Evolutionary conservation across 2,888 invertebrate genomes (phyloP), one percentile per base, ranked within the genome.

Genomic region (Ennomos fuscantarius): DNA sequence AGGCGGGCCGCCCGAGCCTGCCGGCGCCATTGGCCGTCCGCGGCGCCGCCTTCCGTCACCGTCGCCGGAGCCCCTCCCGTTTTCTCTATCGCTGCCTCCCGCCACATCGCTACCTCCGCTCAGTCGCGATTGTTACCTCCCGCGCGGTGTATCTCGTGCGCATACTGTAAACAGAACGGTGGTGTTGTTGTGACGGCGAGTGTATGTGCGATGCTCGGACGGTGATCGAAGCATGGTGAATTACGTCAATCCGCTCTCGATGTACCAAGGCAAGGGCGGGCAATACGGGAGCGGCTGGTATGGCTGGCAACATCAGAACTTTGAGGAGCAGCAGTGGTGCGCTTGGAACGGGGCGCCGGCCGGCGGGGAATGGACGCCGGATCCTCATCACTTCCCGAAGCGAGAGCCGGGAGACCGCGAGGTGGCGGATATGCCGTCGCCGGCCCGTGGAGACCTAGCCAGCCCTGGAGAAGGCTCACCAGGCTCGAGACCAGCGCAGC

Each of bases 171-270:
- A 61, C 67, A 70, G 70, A 63, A 68, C 70, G 76, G 76, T 74
- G 75, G 88, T 87, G 87, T 84, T 81, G 87, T 89, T 82, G 89
- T 89, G 89, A 78, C 84, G 68, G 81, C 86, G 84, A 84, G 87
- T 89, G 89, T 82, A 73, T 84, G 88, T 89, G 90, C 82, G 78
- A 89, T 90, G 91, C 86, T 79, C 78, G 87, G 89, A 86, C 89
- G 80, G 87, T 89, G 89, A 87, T 81, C 81, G 75, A 85, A 89
- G 85, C 81, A 96, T 96, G 96, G 95, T 96, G 89, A 95, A 95
- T 69, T 96, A 96, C 85, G 96, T 94, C 76, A 94, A 94, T 86
- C 93, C 95, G 83, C 87, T 94, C 77, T 93, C 94, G 84, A 93
- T 95, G 89, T 95, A 95, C 86, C 93, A 94, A 80, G 94, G 94